Conservation (phyloP, 2,797 vertebrate genomes). For the Pelodytes ibericus region DNA sequence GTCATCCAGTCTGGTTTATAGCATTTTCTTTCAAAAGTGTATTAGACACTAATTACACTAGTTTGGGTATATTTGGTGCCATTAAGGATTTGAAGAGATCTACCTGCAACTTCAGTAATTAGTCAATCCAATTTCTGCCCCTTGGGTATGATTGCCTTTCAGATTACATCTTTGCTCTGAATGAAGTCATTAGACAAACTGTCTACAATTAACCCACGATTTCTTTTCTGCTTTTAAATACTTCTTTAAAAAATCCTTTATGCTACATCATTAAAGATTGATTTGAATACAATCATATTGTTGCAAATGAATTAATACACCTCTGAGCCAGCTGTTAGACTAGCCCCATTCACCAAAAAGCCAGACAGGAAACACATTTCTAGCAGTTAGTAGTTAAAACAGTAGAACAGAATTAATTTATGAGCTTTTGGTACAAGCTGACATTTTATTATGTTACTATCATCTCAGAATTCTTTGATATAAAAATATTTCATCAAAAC, state of each 20-base stretch:
- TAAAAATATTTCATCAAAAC: slow-evolving; percentile 59
- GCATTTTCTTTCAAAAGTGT: neutral
- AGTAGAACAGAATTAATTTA: slow-evolving; percentile 70
- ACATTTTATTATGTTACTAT: slow-evolving; percentile 60
- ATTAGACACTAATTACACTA: slow-evolving; percentile 4
- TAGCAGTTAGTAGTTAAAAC: slow-evolving; percentile 64
- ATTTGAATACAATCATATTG: slow-evolving; percentile 66
- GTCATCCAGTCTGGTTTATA: neutral
- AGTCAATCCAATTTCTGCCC: slow-evolving; percentile 22
- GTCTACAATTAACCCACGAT: neutral
- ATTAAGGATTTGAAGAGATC: slow-evolving; percentile 22
- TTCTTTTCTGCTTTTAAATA: neutral
- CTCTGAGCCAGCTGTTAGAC: slow-evolving; percentile 65
- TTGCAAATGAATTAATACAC: slow-evolving; percentile 52
- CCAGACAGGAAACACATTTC: slow-evolving; percentile 66
- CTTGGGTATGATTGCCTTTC: slow-evolving; percentile 17
- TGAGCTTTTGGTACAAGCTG: slow-evolving; percentile 61
- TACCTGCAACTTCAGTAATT: slow-evolving; percentile 20
- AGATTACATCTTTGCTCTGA: slow-evolving; percentile 18
- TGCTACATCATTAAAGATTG: slow-evolving; percentile 71
- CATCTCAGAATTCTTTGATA: slow-evolving; percentile 59
- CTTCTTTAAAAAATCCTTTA: slow-evolving; percentile 44
- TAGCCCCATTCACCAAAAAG: slow-evolving; percentile 57
- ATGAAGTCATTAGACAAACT: neutral
- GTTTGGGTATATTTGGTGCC: slow-evolving; percentile 6